Evolutionary conservation across 2,888 invertebrate genomes (phyloP), one percentile per base, ranked within the genome.

Genomic region (Seira sanloemensis): DNA sequence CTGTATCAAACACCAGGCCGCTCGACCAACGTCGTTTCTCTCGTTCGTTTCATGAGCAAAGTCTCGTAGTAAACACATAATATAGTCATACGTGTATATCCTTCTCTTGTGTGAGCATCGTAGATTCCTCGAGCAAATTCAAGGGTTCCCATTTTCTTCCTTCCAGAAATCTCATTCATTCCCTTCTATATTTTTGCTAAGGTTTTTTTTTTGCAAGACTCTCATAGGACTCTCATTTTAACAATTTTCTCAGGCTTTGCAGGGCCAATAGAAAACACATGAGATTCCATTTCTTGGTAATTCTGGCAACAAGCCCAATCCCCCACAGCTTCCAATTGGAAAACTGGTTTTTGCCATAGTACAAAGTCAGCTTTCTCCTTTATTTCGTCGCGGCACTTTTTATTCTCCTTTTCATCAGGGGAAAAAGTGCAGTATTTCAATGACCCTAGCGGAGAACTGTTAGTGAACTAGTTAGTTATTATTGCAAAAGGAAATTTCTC

Each of bases 271-370:
- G 54, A 75, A 62, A 69, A 69, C 58, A 69, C 74, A 75, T 25
- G 78, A 81, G 21, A 65, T 68, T 7, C 25, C 26, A 74, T 74
- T 71, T 26, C 27, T 37, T 73, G 26, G 12, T 66, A 71, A 76
- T 81, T 81, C 76, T 81, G 81, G 81, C 81, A 81, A 65, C 62
- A 25, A 76, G 76, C 81, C 81, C 81, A 69, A 75, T 71, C 65
- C 81, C 54, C 66, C 65, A 62, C 75, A 69, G 68, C 73, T 67
- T 72, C 72, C 21, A 58, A 66, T 71, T 37, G 27, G 72, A 16
- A 75, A 46, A 75, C 66, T 9, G 37, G 37, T 12, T 37, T 37
- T 37, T 12, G 19, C 62, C 19, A 23, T 62, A 16, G 19, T 23
- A 7, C 4, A 2, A 62, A 62, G 62, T 62, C 62, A 62, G 62